Base-by-base conservation (phyloP, 1,140 invertebrate genomes). In the Amyelois transitella region DNA sequence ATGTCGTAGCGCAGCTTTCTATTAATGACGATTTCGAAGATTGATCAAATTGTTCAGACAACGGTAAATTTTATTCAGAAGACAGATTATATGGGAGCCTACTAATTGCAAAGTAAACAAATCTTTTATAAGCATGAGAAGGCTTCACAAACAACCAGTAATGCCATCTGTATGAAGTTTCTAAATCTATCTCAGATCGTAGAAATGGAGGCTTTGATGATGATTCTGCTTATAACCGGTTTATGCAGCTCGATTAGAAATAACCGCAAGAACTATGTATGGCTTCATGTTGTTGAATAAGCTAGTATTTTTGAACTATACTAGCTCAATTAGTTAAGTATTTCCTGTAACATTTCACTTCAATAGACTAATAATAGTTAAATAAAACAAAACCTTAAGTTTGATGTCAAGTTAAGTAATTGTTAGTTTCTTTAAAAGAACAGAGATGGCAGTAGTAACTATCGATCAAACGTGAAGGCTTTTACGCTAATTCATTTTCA, bases 401-500 rank as follows among this genome's bases (percentile, higher is more conserved):
- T 38, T 38, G n/a, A 38, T 38, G 32, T 38, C 32, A 6, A 4
- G 32, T 14, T 14, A 38, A 38, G 32, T 38, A 14, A 14, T 38
- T 38, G 2, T 14, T 14, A 38, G 32, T 38, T 38, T 38, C 32
- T 38, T 14, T 14, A 14, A 38, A 14, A 2, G 2, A 14, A 38
- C n/a, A 12, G 47, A 82, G 79, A 79, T 80, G 79, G 72, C 74
- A 59, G 25, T 62, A 50, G 18, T 21, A 12, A 8, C 2, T 28
- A 43, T 66, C 24, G 71, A 49, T 77, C 69, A 73, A 77, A 48
- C 72, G 73, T 47, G 64, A 71, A 79, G 75, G 75, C 75, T 76
- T 78, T 73, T 24, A 63, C 55, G 67, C 45, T 17, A 53, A 17
- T 19, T 3, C n/a, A 18, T 6, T 19, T 38, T 8, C 12, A 14